Conservation (phyloP, 2,797 vertebrate genomes). For the Cephalopachus bancanus region DNA sequence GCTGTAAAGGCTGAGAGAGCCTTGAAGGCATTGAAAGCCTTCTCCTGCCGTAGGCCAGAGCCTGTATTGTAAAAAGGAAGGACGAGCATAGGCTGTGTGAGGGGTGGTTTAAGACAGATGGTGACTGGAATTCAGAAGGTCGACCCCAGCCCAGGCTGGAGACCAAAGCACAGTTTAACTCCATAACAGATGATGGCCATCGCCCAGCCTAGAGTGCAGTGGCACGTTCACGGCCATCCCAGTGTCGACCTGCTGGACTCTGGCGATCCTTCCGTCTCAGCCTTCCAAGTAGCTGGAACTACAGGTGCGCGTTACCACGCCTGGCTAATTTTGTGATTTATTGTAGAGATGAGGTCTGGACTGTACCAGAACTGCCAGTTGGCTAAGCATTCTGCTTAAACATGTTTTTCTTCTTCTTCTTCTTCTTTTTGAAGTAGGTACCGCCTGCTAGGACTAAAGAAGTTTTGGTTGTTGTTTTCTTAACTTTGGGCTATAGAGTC, state of each 20-base stretch:
- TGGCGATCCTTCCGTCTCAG: too few species aligned
- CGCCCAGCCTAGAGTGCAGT: too few species aligned
- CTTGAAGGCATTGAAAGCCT: neutral
- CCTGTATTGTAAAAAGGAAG: neutral
- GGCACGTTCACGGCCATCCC: too few species aligned
- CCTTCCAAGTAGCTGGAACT: too few species aligned
- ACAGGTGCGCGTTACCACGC: too few species aligned
- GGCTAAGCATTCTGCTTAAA: slow-evolving; percentile 39
- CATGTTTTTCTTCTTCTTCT: neutral
- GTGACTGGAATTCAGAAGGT: neutral
- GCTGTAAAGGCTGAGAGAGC: neutral
- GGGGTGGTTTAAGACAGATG: neutral
- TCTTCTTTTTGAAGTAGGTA: slow-evolving; percentile 30
- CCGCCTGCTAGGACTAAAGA: slow-evolving; percentile 21
- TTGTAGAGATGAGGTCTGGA: neutral
- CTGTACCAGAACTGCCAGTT: neutral
- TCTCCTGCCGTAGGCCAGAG: neutral
- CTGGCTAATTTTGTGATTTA: too few species aligned
- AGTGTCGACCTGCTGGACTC: too few species aligned
- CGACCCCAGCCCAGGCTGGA: neutral
- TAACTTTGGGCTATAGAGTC: slow-evolving; percentile 53
- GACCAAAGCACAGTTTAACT: neutral
- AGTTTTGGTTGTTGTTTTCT: slow-evolving; percentile 39
- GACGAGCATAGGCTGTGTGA: neutral
- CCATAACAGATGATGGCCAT: neutral